phyloP scores from a whole-genome alignment of 2,797 vertebrate genomes.

The Pachyuromys duprasi region DNA sequence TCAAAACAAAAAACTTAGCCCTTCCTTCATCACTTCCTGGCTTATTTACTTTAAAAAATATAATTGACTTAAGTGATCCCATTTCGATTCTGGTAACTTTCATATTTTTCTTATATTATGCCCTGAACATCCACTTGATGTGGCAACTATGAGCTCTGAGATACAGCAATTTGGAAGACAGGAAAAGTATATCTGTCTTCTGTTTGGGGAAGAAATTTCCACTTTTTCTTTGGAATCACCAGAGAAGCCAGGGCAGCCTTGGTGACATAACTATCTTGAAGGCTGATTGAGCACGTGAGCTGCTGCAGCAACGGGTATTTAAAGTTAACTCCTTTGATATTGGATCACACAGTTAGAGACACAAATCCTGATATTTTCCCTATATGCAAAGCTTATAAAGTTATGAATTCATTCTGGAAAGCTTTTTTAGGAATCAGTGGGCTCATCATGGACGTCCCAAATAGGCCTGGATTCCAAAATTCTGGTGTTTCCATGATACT shows the following conservation, averaged over 20 bases:
- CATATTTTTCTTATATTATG: neutral
- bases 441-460: neutral
- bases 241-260: neutral
- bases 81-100: neutral
- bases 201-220: neutral
- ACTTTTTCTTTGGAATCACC: neutral
- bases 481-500: neutral
- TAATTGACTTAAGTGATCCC: neutral
- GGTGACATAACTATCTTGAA: neutral
- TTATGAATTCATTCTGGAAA: neutral
- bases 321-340: neutral
- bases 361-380: neutral
- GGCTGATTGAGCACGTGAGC: neutral
- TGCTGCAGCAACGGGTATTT: neutral
- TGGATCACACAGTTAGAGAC: neutral
- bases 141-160: neutral
- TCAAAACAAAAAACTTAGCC: neutral
- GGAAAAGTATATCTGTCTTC: neutral
- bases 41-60: neutral
- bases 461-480: neutral
- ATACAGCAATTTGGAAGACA: neutral
- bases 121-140: neutral
- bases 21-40: neutral
- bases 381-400: neutral
- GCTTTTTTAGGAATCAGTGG: neutral